A percentile compares a stretch with the other conserved stretches of the same genome.
These are phyloP conservation scores for Poicephalus meyeri DNA, from an alignment of 2,113 vertebrate genomes.

Conservation along the genomic window DNA sequence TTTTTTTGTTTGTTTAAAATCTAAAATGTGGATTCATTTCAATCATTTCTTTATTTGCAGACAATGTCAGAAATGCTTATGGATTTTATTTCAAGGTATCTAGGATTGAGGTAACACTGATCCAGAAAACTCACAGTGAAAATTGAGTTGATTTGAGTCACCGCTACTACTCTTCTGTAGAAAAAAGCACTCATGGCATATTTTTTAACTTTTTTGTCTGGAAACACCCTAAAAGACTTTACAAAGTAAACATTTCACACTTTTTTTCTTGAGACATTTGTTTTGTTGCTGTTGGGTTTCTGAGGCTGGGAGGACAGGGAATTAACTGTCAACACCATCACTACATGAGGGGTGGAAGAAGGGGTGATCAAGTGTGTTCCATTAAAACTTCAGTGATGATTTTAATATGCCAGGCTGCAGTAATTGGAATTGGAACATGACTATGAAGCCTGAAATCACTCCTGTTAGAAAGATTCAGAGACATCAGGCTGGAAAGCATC, in stretches of 20 bases:
- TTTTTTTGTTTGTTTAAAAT: background rate
- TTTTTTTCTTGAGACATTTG: background rate
- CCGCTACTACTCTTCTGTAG: rapidly evolving
- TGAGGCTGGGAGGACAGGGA: background rate
- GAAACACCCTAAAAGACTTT: background rate
- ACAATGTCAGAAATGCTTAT: background rate
- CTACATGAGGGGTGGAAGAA: background rate
- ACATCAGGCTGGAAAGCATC: background rate
- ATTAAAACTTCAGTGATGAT: background rate
- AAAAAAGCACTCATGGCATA: background rate
- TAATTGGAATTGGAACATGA: background rate
- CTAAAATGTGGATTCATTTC: background rate
- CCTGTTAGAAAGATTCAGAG: background rate
- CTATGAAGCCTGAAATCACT: background rate
- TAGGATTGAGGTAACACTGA: background rate
- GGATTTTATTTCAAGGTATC: background rate
- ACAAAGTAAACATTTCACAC: background rate
- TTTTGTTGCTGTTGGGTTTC: background rate
- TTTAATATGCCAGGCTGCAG: background rate
- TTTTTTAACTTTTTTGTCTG: background rate
- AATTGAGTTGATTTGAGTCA: background rate
- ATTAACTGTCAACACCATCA: background rate
- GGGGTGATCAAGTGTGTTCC: background rate
- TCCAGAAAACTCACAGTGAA: background rate
- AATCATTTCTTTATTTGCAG: background rate